These are phyloP conservation scores for Hipposideros armiger DNA, from an alignment of 2,113 vertebrate species.

Conservation along the genomic window DNA sequence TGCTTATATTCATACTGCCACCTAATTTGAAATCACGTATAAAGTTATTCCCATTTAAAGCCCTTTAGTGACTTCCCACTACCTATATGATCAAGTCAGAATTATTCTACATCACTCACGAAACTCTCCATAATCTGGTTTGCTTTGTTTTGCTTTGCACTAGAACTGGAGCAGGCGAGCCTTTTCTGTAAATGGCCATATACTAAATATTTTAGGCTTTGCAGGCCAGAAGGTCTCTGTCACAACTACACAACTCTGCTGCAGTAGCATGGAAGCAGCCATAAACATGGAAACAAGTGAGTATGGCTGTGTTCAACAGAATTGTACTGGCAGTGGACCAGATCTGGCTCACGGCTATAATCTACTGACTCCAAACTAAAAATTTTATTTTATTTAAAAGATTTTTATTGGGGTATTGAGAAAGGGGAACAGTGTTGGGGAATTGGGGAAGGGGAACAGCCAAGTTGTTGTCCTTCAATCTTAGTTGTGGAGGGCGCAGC, in stretches of 20 bases:
- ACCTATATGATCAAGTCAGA: not conserved
- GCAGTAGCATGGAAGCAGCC: not conserved
- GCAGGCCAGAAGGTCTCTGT: not conserved
- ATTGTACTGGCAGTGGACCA: not conserved
- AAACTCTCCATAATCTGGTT: not conserved
- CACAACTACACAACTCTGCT: not conserved
- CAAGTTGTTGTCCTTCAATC: no score
- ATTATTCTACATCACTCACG: not conserved
- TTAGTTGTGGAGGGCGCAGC: no score
- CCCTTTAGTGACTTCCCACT: not conserved
- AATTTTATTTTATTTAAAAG: not conserved
- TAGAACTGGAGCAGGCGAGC: not conserved
- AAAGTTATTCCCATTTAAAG: not conserved
- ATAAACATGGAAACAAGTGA: not conserved
- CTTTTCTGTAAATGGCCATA: not conserved
- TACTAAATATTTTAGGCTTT: not conserved
- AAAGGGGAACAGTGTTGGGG: no score
- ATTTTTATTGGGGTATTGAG: no score
- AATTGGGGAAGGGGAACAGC: no score
- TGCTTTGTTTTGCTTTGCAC: not conserved
- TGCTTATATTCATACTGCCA: not conserved
- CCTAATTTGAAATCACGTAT: constrained; percentile 17
- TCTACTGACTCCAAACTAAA: not conserved
- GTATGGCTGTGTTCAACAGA: not conserved
- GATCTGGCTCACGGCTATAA: not conserved